phyloP scores from a whole-genome alignment of 2,888 invertebrate species.

The Pocota personata region DNA sequence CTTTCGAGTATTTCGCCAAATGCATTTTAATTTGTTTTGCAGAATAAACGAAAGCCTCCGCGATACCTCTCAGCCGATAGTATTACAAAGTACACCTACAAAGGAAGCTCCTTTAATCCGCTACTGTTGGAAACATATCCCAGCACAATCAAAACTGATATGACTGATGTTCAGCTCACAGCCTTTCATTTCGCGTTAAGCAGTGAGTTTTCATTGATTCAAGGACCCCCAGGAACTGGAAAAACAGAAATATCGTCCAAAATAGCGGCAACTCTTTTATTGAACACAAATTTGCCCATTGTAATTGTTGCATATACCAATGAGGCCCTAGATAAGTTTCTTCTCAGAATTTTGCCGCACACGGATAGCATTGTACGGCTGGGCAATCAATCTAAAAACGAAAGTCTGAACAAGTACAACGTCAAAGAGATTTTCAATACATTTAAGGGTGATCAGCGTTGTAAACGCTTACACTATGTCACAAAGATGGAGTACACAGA shows the following conservation, averaged over 20 bases:
- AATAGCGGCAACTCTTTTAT: conserved; percentile 87
- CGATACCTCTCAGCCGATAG: conserved; percentile 80
- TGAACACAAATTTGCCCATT: conserved; percentile 86
- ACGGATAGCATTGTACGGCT: conserved; percentile 87
- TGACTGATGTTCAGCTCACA: conserved; percentile 87
- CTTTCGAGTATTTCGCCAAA: neutral
- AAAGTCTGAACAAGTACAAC: conserved; percentile 84
- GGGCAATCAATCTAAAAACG: conserved; percentile 88
- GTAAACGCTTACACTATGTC: conserved; percentile 78
- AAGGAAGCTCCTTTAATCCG: conserved; percentile 75
- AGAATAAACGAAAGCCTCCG: conserved; percentile 75
- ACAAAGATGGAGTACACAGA: conserved; percentile 78
- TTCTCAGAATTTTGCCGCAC: conserved; percentile 86
- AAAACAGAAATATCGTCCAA: conserved; percentile 92
- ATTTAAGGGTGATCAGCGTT: conserved; percentile 71
- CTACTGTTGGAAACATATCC: conserved; percentile 83
- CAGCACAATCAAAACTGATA: conserved; percentile 74
- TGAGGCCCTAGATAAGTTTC: conserved; percentile 93
- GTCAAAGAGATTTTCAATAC: conserved; percentile 77
- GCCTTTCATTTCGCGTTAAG: conserved; percentile 88
- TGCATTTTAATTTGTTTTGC: neutral
- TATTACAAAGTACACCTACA: conserved; percentile 73
- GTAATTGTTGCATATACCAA: conserved; percentile 93
- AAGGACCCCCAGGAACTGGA: conserved; percentile 95
- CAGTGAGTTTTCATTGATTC: conserved; percentile 89